Evolutionary conservation across 1,140 invertebrate species (phyloP).

Genomic region (Brachionus plicatilis): DNA sequence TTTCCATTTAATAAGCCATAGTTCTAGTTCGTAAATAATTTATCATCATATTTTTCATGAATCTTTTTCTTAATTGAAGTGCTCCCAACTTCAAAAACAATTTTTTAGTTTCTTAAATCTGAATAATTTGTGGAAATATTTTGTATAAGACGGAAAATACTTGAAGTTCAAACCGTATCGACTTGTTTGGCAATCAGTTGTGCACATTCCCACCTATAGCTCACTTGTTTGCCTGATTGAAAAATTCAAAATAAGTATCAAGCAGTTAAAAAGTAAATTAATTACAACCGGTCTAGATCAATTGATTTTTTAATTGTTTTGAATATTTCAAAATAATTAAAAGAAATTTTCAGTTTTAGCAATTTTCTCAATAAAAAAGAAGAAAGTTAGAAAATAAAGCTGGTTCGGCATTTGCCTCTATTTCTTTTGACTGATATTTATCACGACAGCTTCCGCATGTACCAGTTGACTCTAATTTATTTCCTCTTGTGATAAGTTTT

Average conservation of each 20-base stretch:
- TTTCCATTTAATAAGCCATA: too few species aligned
- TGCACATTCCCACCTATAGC: constrained; percentile 17
- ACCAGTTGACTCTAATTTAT: constrained; percentile 19
- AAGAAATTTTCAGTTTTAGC: constrained; percentile 20
- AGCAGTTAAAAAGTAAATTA: constrained; percentile 26
- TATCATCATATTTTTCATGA: too few species aligned
- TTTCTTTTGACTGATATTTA: neutral
- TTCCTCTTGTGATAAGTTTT: constrained; percentile 1
- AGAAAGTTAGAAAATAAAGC: neutral
- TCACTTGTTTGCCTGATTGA: constrained; percentile 5
- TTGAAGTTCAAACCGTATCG: neutral
- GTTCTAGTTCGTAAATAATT: too few species aligned
- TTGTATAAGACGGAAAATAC: neutral
- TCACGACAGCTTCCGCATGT: neutral
- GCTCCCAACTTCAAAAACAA: too few species aligned
- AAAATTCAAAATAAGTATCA: constrained; percentile 11
- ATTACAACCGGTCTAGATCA: neutral
- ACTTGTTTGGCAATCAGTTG: constrained; percentile 1
- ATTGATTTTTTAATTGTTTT: neutral
- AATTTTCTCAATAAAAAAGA: neutral
- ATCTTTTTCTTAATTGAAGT: too few species aligned
- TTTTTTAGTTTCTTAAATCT: too few species aligned
- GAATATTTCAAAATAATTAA: neutral
- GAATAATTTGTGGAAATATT: too few species aligned
- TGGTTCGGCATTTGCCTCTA: neutral